Evolutionary conservation across 2,113 vertebrate genomes (phyloP).

Genomic region (Neofelis nebulosa): DNA sequence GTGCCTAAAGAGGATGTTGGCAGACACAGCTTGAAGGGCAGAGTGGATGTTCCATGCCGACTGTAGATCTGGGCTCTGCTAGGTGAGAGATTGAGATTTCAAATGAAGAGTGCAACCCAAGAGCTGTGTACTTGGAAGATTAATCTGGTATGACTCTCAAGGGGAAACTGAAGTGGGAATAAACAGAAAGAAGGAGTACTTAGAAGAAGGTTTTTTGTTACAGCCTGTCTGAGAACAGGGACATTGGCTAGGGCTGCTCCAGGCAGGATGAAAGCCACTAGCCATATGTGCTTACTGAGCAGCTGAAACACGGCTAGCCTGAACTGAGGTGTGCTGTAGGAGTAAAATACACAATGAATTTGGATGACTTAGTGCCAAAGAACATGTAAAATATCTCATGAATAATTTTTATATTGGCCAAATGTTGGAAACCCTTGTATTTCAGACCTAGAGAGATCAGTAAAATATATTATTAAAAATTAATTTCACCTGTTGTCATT

Average conservation of each 20-base stretch:
- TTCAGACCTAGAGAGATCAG: neutral
- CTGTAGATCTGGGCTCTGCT: neutral
- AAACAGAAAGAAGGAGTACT: neutral
- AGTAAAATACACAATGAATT: neutral
- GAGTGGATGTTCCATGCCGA: no score
- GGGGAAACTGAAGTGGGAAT: neutral
- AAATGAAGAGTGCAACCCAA: neutral
- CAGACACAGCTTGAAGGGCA: neutral
- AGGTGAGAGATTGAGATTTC: neutral
- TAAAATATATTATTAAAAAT: constrained; percentile 21
- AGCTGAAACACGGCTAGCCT: neutral
- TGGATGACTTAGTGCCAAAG: neutral
- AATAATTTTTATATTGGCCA: neutral
- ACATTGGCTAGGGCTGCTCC: neutral
- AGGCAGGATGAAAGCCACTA: neutral
- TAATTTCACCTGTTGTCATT: neutral
- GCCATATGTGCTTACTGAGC: no score
- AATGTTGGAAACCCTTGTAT: neutral
- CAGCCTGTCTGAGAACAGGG: neutral
- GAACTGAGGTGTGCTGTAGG: neutral
- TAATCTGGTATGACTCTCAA: neutral
- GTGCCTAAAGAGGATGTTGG: no score
- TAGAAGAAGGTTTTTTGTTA: neutral
- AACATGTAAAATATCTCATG: neutral
- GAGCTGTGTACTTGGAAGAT: neutral